Conservation (phyloP, 1,140 invertebrate genomes). For the Drosophila triauraria region DNA sequence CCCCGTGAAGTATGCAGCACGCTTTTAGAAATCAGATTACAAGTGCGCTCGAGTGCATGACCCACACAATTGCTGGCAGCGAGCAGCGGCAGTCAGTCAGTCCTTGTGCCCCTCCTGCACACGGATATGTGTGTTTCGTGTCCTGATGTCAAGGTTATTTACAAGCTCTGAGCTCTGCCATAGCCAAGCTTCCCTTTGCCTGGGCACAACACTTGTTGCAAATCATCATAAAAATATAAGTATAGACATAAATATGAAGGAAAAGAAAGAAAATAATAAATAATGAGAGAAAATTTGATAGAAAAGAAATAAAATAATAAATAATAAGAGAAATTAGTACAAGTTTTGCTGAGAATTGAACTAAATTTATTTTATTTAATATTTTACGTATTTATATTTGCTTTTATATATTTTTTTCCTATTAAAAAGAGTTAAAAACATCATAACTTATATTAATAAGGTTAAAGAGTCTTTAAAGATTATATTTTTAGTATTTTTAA, state of each 20-base stretch:
- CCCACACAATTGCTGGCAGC: slow-evolving; percentile 49
- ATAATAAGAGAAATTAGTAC: neutral
- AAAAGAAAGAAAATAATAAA: neutral
- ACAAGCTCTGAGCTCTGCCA: slow-evolving; percentile 32
- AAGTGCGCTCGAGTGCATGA: slow-evolving; percentile 70
- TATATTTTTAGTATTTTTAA: too few species aligned
- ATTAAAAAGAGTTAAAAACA: too few species aligned
- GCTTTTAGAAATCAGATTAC: slow-evolving; percentile 77
- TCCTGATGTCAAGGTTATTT: slow-evolving; percentile 75
- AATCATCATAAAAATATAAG: neutral
- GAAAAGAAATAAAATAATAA: neutral
- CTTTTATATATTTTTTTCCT: too few species aligned
- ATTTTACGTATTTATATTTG: too few species aligned
- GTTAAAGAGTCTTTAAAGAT: too few species aligned
- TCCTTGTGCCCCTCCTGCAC: slow-evolving; percentile 23
- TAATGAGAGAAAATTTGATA: neutral
- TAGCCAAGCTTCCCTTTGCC: neutral
- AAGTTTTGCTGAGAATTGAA: too few species aligned
- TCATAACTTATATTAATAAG: too few species aligned
- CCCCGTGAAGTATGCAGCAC: slow-evolving; percentile 70
- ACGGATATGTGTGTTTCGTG: neutral
- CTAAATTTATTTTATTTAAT: too few species aligned
- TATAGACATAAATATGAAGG: neutral
- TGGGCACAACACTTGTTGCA: slow-evolving; percentile 58
- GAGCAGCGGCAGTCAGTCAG: slow-evolving; percentile 8